Evolutionary conservation across 1,140 invertebrate species (phyloP), one percentile per base, ranked within the genome.

Genomic region (Copidosoma floridanum): DNA sequence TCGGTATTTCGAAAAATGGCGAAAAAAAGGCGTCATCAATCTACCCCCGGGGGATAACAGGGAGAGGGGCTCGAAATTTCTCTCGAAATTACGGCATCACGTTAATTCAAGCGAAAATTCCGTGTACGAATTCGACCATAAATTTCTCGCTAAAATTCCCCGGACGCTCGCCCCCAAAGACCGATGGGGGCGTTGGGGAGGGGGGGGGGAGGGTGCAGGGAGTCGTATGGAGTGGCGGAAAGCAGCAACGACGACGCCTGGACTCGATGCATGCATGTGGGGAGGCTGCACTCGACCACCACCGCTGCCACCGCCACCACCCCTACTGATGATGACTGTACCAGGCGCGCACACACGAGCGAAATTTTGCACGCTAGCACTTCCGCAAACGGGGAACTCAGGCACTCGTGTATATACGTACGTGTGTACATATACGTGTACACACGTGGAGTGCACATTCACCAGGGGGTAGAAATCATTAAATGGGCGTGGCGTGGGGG

Each of bases 401-500:
- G 64, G 61, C 63, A 46, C 23, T 18, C 50, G 43, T 52, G 57
- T 48, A 27, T 40, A 23, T 52, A 51, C 52, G 53, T 54, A 43
- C 59, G 40, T 38, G 18, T 61, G 54, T 50, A 57, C 47, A 65
- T 47, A 54, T 29, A 60, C 53, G 32, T 37, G 32, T 51, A 65
- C 61, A 53, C 21, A 44, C 11, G 58, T 57, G 67, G 68, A 70
- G 71, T 71, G 72, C 73, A 67, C 67, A 67, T 68, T 68, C 29
- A 32, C 72, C 74, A 75, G 72, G 75, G 78, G 79, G 79, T 80
- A 78, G 79, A 80, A 81, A 80, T 80, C 79, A 81, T 80, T 81
- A 81, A 81, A 81, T 65, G 79, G 79, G 79, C 79, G 79, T 80
- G 79, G 76, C 76, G 72, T 77, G 68, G 74, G 69, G 71, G 75